Percentiles rank a stretch among this genome's conserved stretches.
These are phyloP conservation scores for Drosophila chauvacae DNA, from an alignment of 1,140 invertebrate genomes.

Conservation along the genomic window DNA sequence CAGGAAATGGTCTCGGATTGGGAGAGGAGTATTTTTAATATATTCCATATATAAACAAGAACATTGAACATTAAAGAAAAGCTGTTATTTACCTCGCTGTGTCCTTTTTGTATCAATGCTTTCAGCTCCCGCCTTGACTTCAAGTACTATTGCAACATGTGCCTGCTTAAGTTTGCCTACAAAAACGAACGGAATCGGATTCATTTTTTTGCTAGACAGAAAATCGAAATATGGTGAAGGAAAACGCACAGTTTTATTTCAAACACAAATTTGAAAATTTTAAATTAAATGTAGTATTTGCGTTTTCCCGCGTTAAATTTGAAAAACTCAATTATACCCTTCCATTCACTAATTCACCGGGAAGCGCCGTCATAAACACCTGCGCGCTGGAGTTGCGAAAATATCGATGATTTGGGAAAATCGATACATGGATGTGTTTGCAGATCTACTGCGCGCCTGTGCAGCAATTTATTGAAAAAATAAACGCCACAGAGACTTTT, in stretches of 20 bases:
- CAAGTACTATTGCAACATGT: too few relatives aligned
- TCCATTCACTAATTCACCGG: background rate
- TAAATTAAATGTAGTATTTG: too few relatives aligned
- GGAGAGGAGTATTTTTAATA: background rate
- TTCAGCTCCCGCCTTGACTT: too few relatives aligned
- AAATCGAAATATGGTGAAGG: background rate
- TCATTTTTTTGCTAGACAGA: too few relatives aligned
- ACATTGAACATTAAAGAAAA: background rate
- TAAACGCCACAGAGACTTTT: background rate
- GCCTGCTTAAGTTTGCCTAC: too few relatives aligned
- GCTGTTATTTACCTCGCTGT: too few relatives aligned
- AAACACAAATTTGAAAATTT: background rate
- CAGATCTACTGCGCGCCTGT: background rate
- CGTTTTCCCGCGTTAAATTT: background rate
- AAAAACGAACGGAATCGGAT: too few relatives aligned
- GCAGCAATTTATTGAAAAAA: conserved; percentile 8
- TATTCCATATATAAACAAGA: background rate
- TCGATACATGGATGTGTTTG: too few relatives aligned
- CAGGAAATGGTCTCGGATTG: background rate
- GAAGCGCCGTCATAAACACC: background rate
- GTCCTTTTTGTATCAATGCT: too few relatives aligned
- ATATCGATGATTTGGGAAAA: too few relatives aligned
- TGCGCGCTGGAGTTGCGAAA: too few relatives aligned
- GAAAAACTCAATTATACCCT: too few relatives aligned
- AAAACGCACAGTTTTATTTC: background rate